Percentiles rank a stretch among this genome's conserved stretches.
phyloP scores from a whole-genome alignment of 1,140 invertebrate species.

The Lasaia peninsularis region DNA sequence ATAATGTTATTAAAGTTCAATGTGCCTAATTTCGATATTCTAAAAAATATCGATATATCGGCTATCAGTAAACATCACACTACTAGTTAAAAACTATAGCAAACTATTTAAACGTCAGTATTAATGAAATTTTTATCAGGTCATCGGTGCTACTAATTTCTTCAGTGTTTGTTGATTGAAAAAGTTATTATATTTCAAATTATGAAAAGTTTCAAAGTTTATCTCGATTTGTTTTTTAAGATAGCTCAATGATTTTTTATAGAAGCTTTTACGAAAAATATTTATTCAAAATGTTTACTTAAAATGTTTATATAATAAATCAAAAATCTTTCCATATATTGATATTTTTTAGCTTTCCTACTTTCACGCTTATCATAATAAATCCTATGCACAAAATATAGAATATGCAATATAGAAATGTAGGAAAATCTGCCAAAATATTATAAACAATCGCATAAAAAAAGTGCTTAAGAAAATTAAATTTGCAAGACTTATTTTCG shows the following conservation, averaged over 20 bases:
- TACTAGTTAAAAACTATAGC: constrained; percentile 24
- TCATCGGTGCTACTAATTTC: no score
- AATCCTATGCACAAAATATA: constrained; percentile 8
- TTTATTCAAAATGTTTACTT: no score
- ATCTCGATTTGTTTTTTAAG: no score
- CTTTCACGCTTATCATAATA: constrained; percentile 1
- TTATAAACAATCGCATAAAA: constrained; percentile 34
- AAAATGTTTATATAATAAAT: no score
- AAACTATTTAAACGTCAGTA: constrained; percentile 22
- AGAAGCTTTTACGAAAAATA: no score
- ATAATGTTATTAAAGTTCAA: neutral
- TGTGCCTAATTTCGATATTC: neutral
- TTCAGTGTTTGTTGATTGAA: no score
- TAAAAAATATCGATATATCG: constrained; percentile 9
- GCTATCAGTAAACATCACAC: neutral
- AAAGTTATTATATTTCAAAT: no score
- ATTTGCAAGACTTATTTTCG: neutral
- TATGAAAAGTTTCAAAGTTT: no score
- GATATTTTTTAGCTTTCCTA: constrained; percentile 6
- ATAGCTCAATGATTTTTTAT: no score
- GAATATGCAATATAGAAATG: constrained; percentile 15
- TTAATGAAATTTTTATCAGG: no score
- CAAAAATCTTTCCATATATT: neutral
- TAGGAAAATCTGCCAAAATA: constrained; percentile 52
- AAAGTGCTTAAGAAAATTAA: constrained; percentile 19